phyloP scores from a whole-genome alignment of 2,797 vertebrate species.

The Chromobotia macracanthus region DNA sequence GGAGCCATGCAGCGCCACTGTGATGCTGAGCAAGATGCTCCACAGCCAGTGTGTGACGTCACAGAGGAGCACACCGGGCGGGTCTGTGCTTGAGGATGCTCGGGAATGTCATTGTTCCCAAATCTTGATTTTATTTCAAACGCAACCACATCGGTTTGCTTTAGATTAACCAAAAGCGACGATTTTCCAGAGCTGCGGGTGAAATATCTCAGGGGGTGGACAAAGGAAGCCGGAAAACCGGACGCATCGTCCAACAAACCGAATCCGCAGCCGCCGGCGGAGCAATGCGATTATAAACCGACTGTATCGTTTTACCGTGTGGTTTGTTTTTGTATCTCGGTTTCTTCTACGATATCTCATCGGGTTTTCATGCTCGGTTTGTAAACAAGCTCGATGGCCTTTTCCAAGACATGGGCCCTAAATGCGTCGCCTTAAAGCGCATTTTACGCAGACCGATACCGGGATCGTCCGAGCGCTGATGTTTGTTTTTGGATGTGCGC shows the following conservation, averaged over 20 bases:
- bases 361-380: too few species aligned
- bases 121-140: neutral
- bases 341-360: neutral
- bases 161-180: neutral
- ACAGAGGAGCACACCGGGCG: neutral
- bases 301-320: neutral
- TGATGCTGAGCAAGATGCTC: slow-evolving; percentile 36
- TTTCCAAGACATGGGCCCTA: too few species aligned
- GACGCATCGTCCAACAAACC: slow-evolving; percentile 2
- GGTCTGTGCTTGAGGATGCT: slow-evolving; percentile 48
- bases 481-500: too few species aligned
- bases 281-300: neutral
- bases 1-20: slow-evolving; percentile 1
- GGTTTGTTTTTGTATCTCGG: neutral
- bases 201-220: neutral
- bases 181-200: neutral
- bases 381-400: too few species aligned
- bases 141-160: neutral
- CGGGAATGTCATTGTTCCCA: neutral
- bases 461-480: too few species aligned
- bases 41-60: neutral
- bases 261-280: too few species aligned
- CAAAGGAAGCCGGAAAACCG: slow-evolving; percentile 18
- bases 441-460: too few species aligned
- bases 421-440: too few species aligned